Evolutionary conservation across 2,113 vertebrate genomes (phyloP), one percentile per base, ranked within the genome.

Genomic region (Spea bombifrons): DNA sequence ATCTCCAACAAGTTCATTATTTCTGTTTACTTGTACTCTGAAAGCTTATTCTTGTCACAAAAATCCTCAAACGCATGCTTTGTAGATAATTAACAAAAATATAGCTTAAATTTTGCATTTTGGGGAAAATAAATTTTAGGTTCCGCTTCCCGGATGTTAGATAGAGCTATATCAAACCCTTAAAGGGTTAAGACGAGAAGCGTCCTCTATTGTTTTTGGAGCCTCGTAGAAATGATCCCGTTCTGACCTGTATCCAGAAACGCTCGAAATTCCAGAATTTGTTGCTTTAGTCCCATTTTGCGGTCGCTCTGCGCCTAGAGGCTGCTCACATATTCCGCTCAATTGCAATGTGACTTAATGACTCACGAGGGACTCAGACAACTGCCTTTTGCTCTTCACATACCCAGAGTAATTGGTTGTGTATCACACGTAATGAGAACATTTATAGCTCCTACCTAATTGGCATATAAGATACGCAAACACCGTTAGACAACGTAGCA

Each of bases 351-450:
- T 12, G 16, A 75, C 13, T 46, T 66, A 75, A 75, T 75, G n/a
- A 67, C 74, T 67, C 74, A 66, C 50, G n/a, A 16, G 74, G 74
- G 74, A 75, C 50, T 45, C 52, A 53, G 63, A 75, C 74, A 75
- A 75, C 64, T 45, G 63, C 48, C 74, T 75, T 65, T 66, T 46
- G 63, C 63, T 65, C 73, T 47, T 64, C 46, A 43, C 13, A 61
- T 66, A 52, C 17, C 74, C 64, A 6, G 74, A 75, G 63, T 75
- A 75, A 75, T 75, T 75, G 74, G 63, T 17, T 46, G 63, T 75
- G 64, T 75, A 75, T 66, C 63, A 66, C 63, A 52, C 15, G 13
- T 75, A 75, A 75, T 75, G 74, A 75, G 74, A 75, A 75, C 74
- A 66, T 75, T 75, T 67, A 66, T 50, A 67, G 74, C 53, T 9